A percentile compares a stretch with the other conserved stretches of the same genome.
phyloP scores from a whole-genome alignment of 2,888 invertebrate species.

The Salticus scenicus region DNA sequence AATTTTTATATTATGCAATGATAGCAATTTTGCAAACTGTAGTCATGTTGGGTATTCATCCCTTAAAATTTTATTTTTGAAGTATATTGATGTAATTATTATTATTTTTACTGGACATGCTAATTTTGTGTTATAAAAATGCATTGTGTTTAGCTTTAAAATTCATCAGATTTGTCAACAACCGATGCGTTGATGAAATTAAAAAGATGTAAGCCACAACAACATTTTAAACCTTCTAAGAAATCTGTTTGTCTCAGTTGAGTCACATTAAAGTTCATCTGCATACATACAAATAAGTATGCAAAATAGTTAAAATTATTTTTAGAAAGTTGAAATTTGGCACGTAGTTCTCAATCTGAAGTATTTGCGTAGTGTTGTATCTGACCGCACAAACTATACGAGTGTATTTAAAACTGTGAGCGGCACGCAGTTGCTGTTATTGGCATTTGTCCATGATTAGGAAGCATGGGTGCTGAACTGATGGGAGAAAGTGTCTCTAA shows the following conservation, averaged over 20 bases:
- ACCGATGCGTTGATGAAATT: too few relatives aligned
- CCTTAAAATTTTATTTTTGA: too few relatives aligned
- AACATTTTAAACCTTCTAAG: too few relatives aligned
- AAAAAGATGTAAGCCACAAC: too few relatives aligned
- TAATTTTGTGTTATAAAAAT: too few relatives aligned
- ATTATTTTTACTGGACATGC: too few relatives aligned
- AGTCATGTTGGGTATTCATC: too few relatives aligned
- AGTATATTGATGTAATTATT: too few relatives aligned
- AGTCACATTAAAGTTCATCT: background rate
- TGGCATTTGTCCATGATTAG: conserved; percentile 60
- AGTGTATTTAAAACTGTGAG: conserved; percentile 55
- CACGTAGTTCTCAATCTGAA: conserved; percentile 25
- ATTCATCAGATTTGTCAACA: too few relatives aligned
- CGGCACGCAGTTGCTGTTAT: conserved; percentile 57
- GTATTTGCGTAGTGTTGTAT: conserved; percentile 29
- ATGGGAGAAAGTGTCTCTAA: conserved; percentile 60
- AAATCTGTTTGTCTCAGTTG: background rate
- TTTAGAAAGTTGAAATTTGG: conserved; percentile 30
- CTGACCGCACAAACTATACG: conserved; percentile 46
- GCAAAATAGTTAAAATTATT: conserved; percentile 38
- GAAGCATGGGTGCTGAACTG: conserved; percentile 49
- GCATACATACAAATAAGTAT: conserved; percentile 20
- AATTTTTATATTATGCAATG: too few relatives aligned
- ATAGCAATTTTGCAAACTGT: too few relatives aligned
- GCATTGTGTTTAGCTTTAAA: too few relatives aligned